phyloP scores from a whole-genome alignment of 1,140 invertebrate genomes.

The Daktulosphaira vitifoliae region DNA sequence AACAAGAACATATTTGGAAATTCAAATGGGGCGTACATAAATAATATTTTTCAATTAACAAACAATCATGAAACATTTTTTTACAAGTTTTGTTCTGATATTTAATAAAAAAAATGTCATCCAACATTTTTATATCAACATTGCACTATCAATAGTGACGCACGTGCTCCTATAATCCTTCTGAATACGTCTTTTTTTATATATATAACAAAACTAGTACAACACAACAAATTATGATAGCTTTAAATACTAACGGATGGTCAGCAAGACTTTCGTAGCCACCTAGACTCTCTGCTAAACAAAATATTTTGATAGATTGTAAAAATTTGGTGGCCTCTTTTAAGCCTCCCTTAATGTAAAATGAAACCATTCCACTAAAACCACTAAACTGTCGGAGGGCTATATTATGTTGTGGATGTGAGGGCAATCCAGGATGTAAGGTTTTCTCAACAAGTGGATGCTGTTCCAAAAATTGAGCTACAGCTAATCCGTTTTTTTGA shows the following conservation, averaged over 20 bases:
- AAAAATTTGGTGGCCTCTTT: constrained; percentile 70
- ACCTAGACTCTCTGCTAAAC: constrained; percentile 89
- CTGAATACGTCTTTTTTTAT: no score
- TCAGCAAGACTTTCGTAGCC: constrained; percentile 89
- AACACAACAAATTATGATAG: no score
- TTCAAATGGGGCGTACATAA: no score
- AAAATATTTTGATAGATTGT: constrained; percentile 68
- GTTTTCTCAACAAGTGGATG: constrained; percentile 73
- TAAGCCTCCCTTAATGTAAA: constrained; percentile 76
- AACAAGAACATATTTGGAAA: no score
- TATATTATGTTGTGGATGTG: constrained; percentile 84
- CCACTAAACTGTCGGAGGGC: constrained; percentile 76
- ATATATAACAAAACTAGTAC: no score
- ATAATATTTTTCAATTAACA: no score
- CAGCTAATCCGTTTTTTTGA: constrained; percentile 62
- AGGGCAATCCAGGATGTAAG: constrained; percentile 78
- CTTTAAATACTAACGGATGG: constrained; percentile 59
- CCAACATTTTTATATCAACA: no score
- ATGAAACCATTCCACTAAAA: constrained; percentile 85
- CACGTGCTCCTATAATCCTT: no score
- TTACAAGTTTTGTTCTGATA: no score
- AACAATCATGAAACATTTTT: no score
- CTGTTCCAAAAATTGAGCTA: constrained; percentile 70
- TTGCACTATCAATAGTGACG: no score
- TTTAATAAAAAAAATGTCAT: no score